Evolutionary conservation across 2,797 vertebrate genomes (phyloP).

Genomic region (Microcaecilia unicolor): DNA sequence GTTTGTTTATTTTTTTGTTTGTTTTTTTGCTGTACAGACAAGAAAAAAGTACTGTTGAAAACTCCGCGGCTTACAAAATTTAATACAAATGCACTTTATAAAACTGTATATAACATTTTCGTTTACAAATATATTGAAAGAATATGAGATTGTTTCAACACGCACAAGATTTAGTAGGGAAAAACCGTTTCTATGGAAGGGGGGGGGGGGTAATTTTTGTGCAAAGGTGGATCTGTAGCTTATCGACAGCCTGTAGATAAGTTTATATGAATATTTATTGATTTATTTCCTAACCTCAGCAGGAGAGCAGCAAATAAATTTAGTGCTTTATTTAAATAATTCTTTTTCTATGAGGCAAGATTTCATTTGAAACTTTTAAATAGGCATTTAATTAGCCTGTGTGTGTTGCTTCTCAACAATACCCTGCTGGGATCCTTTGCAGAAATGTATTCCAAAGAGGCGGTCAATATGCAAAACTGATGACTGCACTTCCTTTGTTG

Average conservation of each 20-base stretch:
- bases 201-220: too few species aligned
- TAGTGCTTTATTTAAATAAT: conserved; percentile 62
- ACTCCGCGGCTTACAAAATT: too few species aligned
- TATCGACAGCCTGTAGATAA: conserved; percentile 27
- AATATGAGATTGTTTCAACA: too few species aligned
- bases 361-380: conserved; percentile 75
- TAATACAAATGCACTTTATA: too few species aligned
- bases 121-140: too few species aligned
- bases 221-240: too few species aligned
- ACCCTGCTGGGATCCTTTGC: conserved; percentile 50
- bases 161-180: too few species aligned
- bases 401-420: conserved; percentile 62
- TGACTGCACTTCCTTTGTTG: conserved; percentile 75
- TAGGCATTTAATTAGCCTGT: conserved; percentile 79
- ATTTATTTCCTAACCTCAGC: conserved; percentile 61
- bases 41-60: too few species aligned
- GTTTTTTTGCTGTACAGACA: too few species aligned
- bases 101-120: too few species aligned
- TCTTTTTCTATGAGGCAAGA: conserved; percentile 62
- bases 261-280: conserved; percentile 67
- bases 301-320: conserved; percentile 61
- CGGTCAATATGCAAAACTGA: conserved; percentile 81
- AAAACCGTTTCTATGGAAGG: too few species aligned
- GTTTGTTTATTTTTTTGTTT: too few species aligned
- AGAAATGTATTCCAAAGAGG: conserved; percentile 63